A percentile compares a stretch with the other conserved stretches of the same genome.
Evolutionary conservation across 1,140 invertebrate genomes (phyloP).

Genomic region (Chelonus insularis): DNA sequence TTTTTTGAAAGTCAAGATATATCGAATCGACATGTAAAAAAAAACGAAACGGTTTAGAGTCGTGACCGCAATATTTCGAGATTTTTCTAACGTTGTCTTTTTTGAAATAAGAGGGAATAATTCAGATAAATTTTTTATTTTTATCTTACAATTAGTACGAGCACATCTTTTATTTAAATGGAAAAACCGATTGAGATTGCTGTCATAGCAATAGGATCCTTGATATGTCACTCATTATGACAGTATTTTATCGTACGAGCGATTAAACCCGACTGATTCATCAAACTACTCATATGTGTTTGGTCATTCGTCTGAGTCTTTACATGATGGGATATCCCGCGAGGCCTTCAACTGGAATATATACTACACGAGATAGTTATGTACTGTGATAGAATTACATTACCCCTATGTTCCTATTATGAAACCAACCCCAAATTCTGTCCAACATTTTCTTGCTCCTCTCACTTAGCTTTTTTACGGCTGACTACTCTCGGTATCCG

Average conservation of each 20-base stretch:
- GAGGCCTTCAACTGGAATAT: constrained; percentile 33
- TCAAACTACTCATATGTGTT: not conserved
- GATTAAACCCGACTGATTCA: constrained; percentile 19
- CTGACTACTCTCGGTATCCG: not conserved
- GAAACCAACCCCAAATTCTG: constrained; percentile 31
- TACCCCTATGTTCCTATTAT: constrained; percentile 46
- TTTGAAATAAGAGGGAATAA: no score
- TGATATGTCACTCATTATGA: constrained; percentile 9
- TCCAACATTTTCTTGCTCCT: constrained; percentile 9
- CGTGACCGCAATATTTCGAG: no score
- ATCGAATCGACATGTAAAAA: no score
- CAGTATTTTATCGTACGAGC: constrained; percentile 16
- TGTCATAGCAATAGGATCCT: not conserved
- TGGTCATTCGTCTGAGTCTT: constrained; percentile 31
- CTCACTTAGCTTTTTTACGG: not conserved
- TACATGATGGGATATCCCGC: constrained; percentile 40
- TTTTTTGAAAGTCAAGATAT: no score
- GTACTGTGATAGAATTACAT: constrained; percentile 48
- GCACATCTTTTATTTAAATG: no score
- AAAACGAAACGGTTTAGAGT: no score
- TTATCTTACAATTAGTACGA: no score
- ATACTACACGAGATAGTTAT: constrained; percentile 36
- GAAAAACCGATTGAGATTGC: not conserved
- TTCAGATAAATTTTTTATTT: no score
- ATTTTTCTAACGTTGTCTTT: no score